These are phyloP conservation scores for Datnioides undecimradiatus DNA, from an alignment of 2,113 vertebrate genomes.

Conservation along the genomic window DNA sequence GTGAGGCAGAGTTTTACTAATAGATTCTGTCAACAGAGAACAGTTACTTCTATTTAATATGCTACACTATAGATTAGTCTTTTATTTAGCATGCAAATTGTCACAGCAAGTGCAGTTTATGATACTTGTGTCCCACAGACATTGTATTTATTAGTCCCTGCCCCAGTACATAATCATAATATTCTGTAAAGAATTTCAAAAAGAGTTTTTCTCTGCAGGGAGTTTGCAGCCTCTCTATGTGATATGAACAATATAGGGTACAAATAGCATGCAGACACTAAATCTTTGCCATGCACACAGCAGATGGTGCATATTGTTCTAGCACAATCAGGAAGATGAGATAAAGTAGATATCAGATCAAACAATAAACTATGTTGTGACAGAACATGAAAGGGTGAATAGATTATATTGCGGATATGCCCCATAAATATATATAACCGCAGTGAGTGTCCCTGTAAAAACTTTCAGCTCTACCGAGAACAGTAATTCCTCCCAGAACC, in stretches of 20 bases:
- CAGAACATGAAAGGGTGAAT: not conserved
- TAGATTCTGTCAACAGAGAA: conserved; percentile 50
- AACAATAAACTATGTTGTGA: not conserved
- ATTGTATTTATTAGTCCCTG: conserved; percentile 5
- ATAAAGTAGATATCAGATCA: not conserved
- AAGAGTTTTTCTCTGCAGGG: not conserved
- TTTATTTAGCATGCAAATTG: conserved; percentile 28
- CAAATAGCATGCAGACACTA: not conserved
- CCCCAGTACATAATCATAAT: not conserved
- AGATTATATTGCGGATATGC: too few species aligned
- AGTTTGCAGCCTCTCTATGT: not conserved
- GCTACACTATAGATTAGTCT: conserved; percentile 19
- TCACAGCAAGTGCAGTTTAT: conserved; percentile 20
- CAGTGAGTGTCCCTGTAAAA: not conserved
- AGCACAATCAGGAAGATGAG: not conserved
- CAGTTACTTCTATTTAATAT: conserved; percentile 45
- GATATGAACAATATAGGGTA: not conserved
- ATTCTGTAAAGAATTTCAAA: not conserved
- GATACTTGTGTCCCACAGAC: conserved; percentile 3
- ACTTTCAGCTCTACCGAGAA: not conserved
- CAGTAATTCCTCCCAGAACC: not conserved
- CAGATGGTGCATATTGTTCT: not conserved
- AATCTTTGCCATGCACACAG: not conserved
- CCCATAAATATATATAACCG: not conserved
- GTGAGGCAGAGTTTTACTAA: conserved; percentile 46